A percentile compares a stretch with the other conserved stretches of the same genome.
Conservation (phyloP, 2,888 invertebrate genomes). For the Latheticus oryzae region DNA sequence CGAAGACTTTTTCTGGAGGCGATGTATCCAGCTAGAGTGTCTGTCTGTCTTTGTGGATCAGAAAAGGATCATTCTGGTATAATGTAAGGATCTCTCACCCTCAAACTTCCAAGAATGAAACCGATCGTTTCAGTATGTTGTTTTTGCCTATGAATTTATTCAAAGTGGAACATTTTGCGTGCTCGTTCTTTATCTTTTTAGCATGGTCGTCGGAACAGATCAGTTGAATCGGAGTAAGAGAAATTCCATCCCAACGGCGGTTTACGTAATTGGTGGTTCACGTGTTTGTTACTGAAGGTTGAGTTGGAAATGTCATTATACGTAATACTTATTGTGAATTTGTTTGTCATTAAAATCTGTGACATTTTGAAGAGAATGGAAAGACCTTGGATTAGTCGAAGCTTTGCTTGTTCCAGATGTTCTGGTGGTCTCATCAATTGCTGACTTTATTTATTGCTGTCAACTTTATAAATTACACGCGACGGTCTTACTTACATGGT, state of each 20-base stretch:
- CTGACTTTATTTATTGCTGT: constrained; percentile 34
- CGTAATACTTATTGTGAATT: too few species aligned
- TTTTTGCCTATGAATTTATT: constrained; percentile 9
- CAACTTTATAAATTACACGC: constrained; percentile 27
- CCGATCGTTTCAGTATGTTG: constrained; percentile 8
- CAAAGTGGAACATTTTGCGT: too few species aligned
- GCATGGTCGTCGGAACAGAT: too few species aligned
- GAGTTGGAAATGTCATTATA: too few species aligned
- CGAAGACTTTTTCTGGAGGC: constrained; percentile 28
- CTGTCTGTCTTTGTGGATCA: constrained; percentile 33
- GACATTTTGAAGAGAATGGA: too few species aligned
- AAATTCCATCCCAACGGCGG: too few species aligned
- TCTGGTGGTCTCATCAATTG: constrained; percentile 23
- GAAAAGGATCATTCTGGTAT: constrained; percentile 26
- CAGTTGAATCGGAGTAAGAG: too few species aligned
- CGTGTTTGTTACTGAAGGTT: too few species aligned
- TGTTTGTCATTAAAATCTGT: too few species aligned
- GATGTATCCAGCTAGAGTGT: constrained; percentile 22
- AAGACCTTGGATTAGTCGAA: too few species aligned
- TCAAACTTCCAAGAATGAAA: constrained; percentile 18
- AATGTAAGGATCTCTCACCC: constrained; percentile 21
- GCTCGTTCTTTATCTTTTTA: too few species aligned
- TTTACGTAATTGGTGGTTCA: too few species aligned
- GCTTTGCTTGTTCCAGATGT: constrained; percentile 5
- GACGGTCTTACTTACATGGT: constrained; percentile 14